Evolutionary conservation across 2,797 vertebrate species (phyloP), one percentile per base, ranked within the genome.

Genomic region (Carapus acus): DNA sequence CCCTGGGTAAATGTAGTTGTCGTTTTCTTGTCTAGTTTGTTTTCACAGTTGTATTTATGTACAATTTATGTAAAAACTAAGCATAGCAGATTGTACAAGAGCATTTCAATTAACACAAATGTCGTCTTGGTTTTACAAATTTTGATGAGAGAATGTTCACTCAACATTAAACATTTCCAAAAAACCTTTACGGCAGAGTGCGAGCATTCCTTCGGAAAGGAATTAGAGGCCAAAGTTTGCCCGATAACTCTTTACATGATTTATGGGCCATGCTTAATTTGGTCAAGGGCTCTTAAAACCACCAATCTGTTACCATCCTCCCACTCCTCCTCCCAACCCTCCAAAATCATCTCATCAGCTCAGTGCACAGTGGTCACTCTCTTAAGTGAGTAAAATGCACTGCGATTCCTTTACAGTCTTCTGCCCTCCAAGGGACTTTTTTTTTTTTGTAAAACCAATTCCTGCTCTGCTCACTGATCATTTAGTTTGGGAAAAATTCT

Each of bases 191-290:
- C 4, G 2, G 14, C 14, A 7, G 14, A 4, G 14, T 36, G 34
- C 14, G 34, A 36, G 12, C 2, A n/a, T n/a, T 36, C 34, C 34
- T 15, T n/a, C n/a, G 34, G 34, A 6, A 36, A 2, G 13, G 11
- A 36, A 36, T 36, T 36, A 36, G 14, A 36, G 34, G 8, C 34
- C 72, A 48, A 71, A 69, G 58, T 61, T 53, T 36, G 43, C 39
- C 59, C 70, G 69, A 78, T 71, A 67, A 56, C 43, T 46, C 65
- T 71, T 70, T 27, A 63, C 46, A 59, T 75, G 67, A 79, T 83
- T 71, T 67, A 67, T 67, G 70, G 62, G 47, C 58, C 38, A 48
- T 54, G 44, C 62, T 69, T 41, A 65, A 54, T 77, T 24, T 1
- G 59, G 66, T 79, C 73, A 78, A 77, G 68, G 67, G 53, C 68